A percentile compares a stretch with the other conserved stretches of the same genome.
phyloP scores from a whole-genome alignment of 2,113 vertebrate genomes.

The Pardalotus punctatus region DNA sequence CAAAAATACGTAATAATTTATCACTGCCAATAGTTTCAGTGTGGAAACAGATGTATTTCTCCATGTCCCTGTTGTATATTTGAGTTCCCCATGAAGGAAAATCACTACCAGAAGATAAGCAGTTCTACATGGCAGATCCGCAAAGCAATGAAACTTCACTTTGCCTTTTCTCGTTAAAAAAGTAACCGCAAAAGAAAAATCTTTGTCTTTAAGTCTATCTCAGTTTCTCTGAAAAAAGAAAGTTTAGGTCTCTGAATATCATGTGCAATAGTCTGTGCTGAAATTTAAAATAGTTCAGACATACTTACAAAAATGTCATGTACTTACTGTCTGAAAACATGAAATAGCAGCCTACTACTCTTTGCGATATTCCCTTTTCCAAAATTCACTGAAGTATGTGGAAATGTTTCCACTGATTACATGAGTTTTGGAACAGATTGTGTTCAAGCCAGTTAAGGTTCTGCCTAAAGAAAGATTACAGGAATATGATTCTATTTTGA shows the following conservation, averaged over 20 bases:
- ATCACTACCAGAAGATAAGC: background rate
- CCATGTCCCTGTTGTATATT: background rate
- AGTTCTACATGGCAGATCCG: background rate
- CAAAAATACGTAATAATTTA: background rate
- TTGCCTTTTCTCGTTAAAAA: background rate
- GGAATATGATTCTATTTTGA: background rate
- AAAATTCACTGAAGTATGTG: conserved; percentile 7
- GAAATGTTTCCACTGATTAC: background rate
- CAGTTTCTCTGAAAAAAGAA: background rate
- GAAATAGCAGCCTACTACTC: background rate
- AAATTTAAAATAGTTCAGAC: background rate
- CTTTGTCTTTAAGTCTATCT: background rate
- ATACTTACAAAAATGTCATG: background rate
- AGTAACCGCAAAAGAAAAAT: background rate
- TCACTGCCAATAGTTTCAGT: conserved; percentile 3
- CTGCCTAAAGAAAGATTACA: conserved; percentile 6
- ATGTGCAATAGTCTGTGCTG: background rate
- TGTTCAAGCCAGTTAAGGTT: background rate
- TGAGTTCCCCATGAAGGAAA: background rate
- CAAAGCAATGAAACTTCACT: background rate
- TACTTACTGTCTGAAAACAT: background rate
- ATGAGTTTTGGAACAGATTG: conserved; percentile 28
- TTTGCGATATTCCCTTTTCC: background rate
- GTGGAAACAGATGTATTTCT: conserved; percentile 40
- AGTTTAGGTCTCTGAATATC: background rate